Base-by-base conservation (phyloP, 1,140 invertebrate species). In the Diplogasteroides magnus region DNA sequence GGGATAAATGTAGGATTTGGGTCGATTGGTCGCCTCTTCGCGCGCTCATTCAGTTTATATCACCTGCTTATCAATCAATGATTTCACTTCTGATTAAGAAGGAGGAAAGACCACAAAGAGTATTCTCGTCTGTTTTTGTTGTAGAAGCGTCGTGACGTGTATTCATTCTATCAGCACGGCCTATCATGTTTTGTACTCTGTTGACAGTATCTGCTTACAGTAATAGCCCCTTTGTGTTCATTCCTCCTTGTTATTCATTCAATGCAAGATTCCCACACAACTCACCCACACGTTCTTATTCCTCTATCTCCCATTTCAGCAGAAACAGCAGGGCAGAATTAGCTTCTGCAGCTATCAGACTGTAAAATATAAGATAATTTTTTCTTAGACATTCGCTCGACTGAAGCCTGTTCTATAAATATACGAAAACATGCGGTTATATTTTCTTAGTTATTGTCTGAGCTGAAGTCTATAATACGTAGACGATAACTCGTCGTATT, bases 361-460 rank as follows among this genome's bases (percentile, higher is more conserved):
- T 59, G 6, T n/a, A 59, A 23, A 6, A 23, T 37, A 65, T 56
- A 56, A 32, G 55, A 28, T 56, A 65, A 65, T 37, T 56, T 56
- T 56, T 65, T 31, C 63, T 26, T 56, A 55, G 63, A 65, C 57
- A 65, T 28, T 56, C 63, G 55, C 57, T 56, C 23, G 57, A 65
- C 55, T 65, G 55, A 56, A 55, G 57, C 57, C 57, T 65, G 57
- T 65, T 15, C 37, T 28, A n/a, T 27, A n/a, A n/a, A 31, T 2
- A 15, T 25, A 13, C 48, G 31, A 19, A 29, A 2, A 14, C 61
- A 62, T 23, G 25, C 31, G 28, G 37, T 26, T 65, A 65, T 56
- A 37, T 55, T 65, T 65, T 65, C 57, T 55, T 56, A 65, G 63
- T 55, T 56, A 37, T 65, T 65, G 55, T 28, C 63, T 23, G 63